Percentiles rank a stretch among this genome's conserved stretches.
Conservation (phyloP, 1,140 invertebrate genomes). For the Diuraphis noxia region DNA sequence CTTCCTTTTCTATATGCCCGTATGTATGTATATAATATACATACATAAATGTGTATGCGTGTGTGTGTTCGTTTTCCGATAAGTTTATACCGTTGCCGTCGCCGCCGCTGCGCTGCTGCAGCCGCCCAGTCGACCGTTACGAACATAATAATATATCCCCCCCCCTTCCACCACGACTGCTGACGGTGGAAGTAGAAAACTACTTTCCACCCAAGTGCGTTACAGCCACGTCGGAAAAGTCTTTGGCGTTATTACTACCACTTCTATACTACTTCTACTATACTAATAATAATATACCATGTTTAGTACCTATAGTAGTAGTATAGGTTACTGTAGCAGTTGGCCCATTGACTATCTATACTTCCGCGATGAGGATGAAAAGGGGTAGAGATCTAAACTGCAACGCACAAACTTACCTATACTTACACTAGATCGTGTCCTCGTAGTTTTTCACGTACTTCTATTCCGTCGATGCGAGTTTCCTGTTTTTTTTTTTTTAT, state of each 20-base stretch:
- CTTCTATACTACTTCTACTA: neutral
- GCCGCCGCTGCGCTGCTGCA: neutral
- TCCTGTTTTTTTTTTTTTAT: neutral
- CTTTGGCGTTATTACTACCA: neutral
- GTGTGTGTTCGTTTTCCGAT: constrained; percentile 40
- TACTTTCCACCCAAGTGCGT: constrained; percentile 34
- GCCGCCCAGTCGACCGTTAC: constrained; percentile 39
- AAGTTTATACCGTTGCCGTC: constrained; percentile 48
- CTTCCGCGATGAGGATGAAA: neutral
- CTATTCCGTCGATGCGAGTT: neutral
- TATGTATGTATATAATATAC: neutral
- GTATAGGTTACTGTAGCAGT: neutral
- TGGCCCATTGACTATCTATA: neutral
- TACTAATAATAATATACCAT: neutral
- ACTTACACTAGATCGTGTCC: neutral
- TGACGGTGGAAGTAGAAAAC: constrained; percentile 4
- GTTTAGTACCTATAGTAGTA: neutral
- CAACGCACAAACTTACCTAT: neutral
- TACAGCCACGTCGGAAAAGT: constrained; percentile 8
- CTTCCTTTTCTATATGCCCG: neutral
- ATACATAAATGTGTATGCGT: neutral
- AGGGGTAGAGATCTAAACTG: neutral
- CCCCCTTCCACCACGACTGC: neutral
- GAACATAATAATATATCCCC: constrained; percentile 22
- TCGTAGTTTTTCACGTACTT: neutral